These are phyloP conservation scores for Prostheceraeus crozeri DNA, from an alignment of 2,888 invertebrate genomes.

Conservation along the genomic window DNA sequence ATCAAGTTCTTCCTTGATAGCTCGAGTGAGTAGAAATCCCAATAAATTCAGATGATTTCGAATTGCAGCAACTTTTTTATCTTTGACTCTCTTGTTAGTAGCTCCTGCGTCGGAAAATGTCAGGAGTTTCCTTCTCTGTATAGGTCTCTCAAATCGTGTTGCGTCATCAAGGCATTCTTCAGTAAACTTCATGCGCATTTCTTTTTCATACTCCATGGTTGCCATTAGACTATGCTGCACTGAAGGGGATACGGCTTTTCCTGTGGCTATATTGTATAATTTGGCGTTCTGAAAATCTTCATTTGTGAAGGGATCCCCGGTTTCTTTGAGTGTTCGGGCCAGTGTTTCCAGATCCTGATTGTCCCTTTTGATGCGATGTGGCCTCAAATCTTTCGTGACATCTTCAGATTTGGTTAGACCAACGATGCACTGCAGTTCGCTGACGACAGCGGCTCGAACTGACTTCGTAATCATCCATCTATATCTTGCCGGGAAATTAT, in stretches of 20 bases:
- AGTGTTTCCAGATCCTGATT: conserved; percentile 35
- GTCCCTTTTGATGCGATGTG: conserved; percentile 32
- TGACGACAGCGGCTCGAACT: conserved; percentile 8
- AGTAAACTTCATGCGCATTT: too few relatives aligned
- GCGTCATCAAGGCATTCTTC: too few relatives aligned
- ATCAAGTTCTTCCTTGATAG: too few relatives aligned
- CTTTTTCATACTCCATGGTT: too few relatives aligned
- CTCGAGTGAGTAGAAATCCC: too few relatives aligned
- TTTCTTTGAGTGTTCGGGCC: conserved; percentile 30
- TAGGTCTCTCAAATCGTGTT: too few relatives aligned
- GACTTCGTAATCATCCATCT: conserved; percentile 14
- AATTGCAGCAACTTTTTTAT: neutral
- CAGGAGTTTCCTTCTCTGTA: too few relatives aligned
- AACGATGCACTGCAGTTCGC: conserved; percentile 29
- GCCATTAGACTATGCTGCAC: too few relatives aligned
- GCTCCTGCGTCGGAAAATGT: neutral
- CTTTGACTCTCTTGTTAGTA: neutral
- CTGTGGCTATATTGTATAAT: too few relatives aligned
- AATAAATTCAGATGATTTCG: neutral
- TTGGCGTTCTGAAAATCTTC: too few relatives aligned
- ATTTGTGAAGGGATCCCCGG: too few relatives aligned
- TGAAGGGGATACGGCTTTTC: too few relatives aligned
- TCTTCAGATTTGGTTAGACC: neutral
- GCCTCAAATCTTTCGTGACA: conserved; percentile 16
- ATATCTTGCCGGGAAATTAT: neutral